These are phyloP conservation scores for Brenthis daphne DNA, from an alignment of 2,888 invertebrate species.

Conservation along the genomic window DNA sequence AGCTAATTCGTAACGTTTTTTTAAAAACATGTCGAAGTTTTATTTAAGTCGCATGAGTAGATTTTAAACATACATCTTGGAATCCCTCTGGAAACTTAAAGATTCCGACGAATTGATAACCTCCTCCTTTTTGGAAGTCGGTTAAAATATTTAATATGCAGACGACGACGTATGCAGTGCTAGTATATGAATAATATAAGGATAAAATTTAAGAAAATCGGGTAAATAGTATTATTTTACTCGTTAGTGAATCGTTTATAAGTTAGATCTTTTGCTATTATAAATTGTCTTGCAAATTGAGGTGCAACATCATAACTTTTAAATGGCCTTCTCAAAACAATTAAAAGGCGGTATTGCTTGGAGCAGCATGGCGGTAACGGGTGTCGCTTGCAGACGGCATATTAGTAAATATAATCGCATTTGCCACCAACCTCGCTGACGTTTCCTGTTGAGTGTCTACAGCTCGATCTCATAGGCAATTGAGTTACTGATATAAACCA, in stretches of 20 bases:
- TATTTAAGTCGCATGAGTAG: background rate
- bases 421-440: conserved; percentile 77
- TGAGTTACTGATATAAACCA: conserved; percentile 76
- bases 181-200: too few relatives aligned
- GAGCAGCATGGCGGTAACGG: conserved; percentile 51
- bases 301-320: conserved; percentile 65
- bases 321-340: conserved; percentile 65
- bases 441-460: conserved; percentile 71
- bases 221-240: background rate
- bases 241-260: background rate
- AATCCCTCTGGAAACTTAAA: too few relatives aligned
- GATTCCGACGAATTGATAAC: too few relatives aligned
- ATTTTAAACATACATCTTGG: conserved; percentile 26
- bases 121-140: too few relatives aligned
- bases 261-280: background rate
- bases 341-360: conserved; percentile 67
- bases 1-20: too few relatives aligned
- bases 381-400: conserved; percentile 74
- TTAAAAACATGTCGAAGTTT: too few relatives aligned
- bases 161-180: too few relatives aligned
- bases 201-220: background rate
- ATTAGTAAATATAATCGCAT: conserved; percentile 79
- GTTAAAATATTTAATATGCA: too few relatives aligned
- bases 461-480: conserved; percentile 75
- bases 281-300: conserved; percentile 49